Evolutionary conservation across 1,140 invertebrate genomes (phyloP), one percentile per base, ranked within the genome.

Genomic region (Eubasilissa regina): DNA sequence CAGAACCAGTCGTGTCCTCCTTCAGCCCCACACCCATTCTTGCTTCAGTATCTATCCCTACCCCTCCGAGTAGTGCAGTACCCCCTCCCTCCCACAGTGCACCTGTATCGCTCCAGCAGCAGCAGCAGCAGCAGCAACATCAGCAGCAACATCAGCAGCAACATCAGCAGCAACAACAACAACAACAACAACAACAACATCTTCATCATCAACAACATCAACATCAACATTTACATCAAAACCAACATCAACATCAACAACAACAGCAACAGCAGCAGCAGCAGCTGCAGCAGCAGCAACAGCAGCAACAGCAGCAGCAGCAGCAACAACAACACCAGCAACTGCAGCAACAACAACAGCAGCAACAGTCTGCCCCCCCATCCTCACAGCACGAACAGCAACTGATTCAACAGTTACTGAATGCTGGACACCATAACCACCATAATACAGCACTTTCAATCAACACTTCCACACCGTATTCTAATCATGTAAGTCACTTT

Each of bases 391-490:
- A 51, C 15, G 58, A 78, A 11, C 60, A 48, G 25, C 64, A 73
- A 35, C 51, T 51, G 11, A 70, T 77, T 48, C 79, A 80, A 56
- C 56, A 76, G 43, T 13, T 76, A 11, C 51, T 60, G 62, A 66
- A 75, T 13, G n/a, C 58, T 19, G 68, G 60, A 15, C 77, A 78
- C 43, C 60, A 79, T 9, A 81, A 72, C 43, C n/a, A n/a, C n/a
- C n/a, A n/a, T n/a, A n/a, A n/a, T n/a, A 79, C 66, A 35, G 76
- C 72, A 11, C 75, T 80, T 47, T 60, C 79, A 68, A 75, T 79
- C 53, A 82, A 82, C 66, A 84, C 15, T 82, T 83, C 48, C 80
- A 48, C 64, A 51, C 77, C 73, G 80, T 83, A 74, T 83, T 74
- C 70, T 45, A 79, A 76, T 56, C 55, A 56, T 55, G 80, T 81